phyloP scores from a whole-genome alignment of 2,797 vertebrate genomes.

The Gobio occitaniae region DNA sequence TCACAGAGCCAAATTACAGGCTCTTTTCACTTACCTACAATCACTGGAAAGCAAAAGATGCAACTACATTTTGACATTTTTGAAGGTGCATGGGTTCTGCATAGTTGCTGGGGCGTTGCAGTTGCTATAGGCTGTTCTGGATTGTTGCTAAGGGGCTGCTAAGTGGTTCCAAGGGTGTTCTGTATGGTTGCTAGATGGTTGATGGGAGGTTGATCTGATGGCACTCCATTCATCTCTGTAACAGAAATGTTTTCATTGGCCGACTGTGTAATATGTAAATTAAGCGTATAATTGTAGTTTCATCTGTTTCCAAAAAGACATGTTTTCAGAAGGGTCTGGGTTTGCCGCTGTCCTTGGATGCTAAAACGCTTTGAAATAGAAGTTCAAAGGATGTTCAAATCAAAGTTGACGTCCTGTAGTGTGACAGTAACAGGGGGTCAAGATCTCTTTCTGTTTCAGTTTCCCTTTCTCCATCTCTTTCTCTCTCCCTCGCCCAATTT shows the following conservation, averaged over 20 bases:
- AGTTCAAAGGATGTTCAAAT: slow-evolving; percentile 48
- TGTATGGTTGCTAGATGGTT: not conserved
- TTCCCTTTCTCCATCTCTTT: slow-evolving; percentile 38
- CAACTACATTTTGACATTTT: not conserved
- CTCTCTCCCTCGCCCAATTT: slow-evolving; percentile 52
- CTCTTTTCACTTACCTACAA: not conserved
- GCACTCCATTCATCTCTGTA: slow-evolving; percentile 31
- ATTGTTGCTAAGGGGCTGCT: not conserved
- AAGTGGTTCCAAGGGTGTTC: slow-evolving; percentile 9
- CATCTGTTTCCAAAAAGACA: slow-evolving; percentile 21
- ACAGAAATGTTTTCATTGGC: slow-evolving; percentile 30
- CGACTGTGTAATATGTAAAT: slow-evolving; percentile 13
- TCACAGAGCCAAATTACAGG: not conserved
- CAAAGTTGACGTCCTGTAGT: slow-evolving; percentile 12
- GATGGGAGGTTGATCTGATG: not conserved
- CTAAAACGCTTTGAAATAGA: slow-evolving; percentile 39
- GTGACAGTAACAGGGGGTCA: slow-evolving; percentile 22
- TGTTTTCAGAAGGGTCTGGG: slow-evolving; percentile 6
- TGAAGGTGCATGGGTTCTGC: not conserved
- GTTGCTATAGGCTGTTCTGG: not conserved
- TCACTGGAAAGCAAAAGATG: not conserved
- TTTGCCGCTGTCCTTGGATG: slow-evolving; percentile 7
- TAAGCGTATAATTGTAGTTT: slow-evolving; percentile 21
- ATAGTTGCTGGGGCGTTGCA: not conserved
- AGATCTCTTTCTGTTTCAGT: slow-evolving; percentile 18